Base-by-base conservation (phyloP, 2,888 invertebrate genomes). In the Ctenicera cuprea region DNA sequence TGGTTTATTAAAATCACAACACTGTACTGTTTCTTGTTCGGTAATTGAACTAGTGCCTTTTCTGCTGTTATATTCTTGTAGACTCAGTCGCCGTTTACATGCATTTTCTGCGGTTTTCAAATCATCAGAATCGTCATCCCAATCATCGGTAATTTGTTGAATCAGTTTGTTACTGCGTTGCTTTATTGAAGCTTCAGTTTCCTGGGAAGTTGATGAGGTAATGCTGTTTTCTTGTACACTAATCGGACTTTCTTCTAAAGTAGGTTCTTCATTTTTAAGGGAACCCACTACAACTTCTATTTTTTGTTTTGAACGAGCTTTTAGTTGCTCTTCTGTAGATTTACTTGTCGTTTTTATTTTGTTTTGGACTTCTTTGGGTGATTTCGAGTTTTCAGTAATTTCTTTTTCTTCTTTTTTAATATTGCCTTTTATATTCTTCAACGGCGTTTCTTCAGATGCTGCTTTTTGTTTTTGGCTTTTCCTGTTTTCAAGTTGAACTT, bases 11-110 rank as follows among this genome's bases (percentile, higher is more conserved):
- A 37, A 33, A 11, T 52, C 33, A 22, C 7, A n/a, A 4, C 5
- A 4, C 12, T 52, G 59, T 11, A 9, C 22, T 16, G 37, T 30
- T 3, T 73, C 57, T 1, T 12, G 52, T 33, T 74, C 74, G 1
- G 30, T 22, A n/a, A 18, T 4, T 3, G 57, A 61, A 26, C 37
- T 45, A 4, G 16, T 52, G 4, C 70, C 75, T 57, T 78, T 79
- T 50, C 79, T 62, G 12, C 69, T 75, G 26, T 77, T 78, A 22
- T 79, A 79, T 22, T 79, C 79, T 54, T 79, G 71, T 8, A 79
- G 64, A 50, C 79, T 79, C 18, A 79, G 37, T 0, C 77, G 61
- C 9, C 76, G 41, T 20, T 71, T 78, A 26, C n/a, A 45, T 11
- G 69, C 14, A 16, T 26, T 54, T 1, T 66, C 66, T 1, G 38